phyloP scores from a whole-genome alignment of 2,797 vertebrate genomes.

The Cuculus canorus region DNA sequence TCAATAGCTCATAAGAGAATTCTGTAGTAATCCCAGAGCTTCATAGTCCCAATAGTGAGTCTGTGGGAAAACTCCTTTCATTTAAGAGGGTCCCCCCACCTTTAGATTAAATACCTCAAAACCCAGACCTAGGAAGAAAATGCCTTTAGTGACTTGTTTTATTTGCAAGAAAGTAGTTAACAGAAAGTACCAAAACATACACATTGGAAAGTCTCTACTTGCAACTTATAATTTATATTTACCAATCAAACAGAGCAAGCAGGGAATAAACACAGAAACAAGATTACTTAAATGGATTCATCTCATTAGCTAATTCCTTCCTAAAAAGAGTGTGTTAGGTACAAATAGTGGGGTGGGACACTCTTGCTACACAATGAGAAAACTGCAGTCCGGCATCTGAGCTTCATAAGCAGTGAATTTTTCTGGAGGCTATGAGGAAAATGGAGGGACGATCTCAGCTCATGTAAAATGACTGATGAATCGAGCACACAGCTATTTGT shows the following conservation, averaged over 20 bases:
- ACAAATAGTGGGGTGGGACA: not conserved
- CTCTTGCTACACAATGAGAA: not conserved
- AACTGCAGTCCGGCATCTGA: not conserved
- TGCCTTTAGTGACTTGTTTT: not conserved
- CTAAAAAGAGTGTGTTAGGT: fast-evolving
- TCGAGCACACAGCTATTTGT: conserved; percentile 6
- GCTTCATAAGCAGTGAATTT: not conserved
- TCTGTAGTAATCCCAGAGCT: not conserved
- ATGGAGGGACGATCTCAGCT: conserved; percentile 26
- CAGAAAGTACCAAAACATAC: not conserved
- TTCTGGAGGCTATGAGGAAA: not conserved
- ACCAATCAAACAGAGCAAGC: not conserved
- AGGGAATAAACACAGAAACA: not conserved
- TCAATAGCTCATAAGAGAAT: not conserved
- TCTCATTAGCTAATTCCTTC: not conserved
- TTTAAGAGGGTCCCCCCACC: not conserved
- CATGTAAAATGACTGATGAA: not conserved
- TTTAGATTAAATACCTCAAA: not conserved
- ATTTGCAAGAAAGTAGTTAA: not conserved
- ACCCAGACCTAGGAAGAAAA: not conserved
- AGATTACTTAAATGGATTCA: not conserved
- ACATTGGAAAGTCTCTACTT: not conserved
- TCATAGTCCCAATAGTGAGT: not conserved
- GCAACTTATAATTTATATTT: not conserved
- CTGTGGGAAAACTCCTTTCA: not conserved